Base-by-base conservation (phyloP, 2,888 invertebrate genomes). In the Autographa gamma region DNA sequence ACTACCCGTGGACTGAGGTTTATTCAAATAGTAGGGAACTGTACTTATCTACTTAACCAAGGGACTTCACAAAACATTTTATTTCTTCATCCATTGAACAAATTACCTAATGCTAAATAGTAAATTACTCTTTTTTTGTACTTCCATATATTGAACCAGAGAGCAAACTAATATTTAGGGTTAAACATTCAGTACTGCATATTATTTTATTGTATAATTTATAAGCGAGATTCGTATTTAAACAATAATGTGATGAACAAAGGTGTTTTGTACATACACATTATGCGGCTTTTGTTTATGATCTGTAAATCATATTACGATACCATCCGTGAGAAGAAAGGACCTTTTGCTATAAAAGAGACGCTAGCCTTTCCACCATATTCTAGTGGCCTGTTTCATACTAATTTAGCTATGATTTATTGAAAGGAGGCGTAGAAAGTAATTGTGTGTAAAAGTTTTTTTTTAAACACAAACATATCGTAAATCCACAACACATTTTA, bases 11-110 rank as follows among this genome's bases (percentile, higher is more conserved):
- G 34, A 54, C 38, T 13, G 31, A 38, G 59, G 8, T 65, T 31
- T 25, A 18, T 59, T 41, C 60, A 52, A 70, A 58, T 60, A 19
- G 43, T 63, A 32, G 48, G 34, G 62, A 31, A 64, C 72, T 72
- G 73, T 74, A 60, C 63, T 73, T 71, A 8, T 3, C 14, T 14
- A 43, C 14, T 16, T 16, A 43, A 5, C 2, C 2, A 43, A 43
- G 14, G 14, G 5, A 1, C 14, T 16, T 16, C 2, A 43, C 14
- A 43, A 43, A 16, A 3, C 16, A 43, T n/a, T 48, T n/a, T 48
- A n/a, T 6, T 7, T 48, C 7, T 8, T 25, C 3, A 25, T 25
- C 25, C 25, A 1, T 25, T 25, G 25, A 25, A 25, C 25, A 25
- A 25, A 25, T 25, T 25, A 32, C 9, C 34, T 9, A 38, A 38